A percentile compares a stretch with the other conserved stretches of the same genome.
Evolutionary conservation across 2,888 invertebrate genomes (phyloP).

Genomic region (Leptopilina drosophilae): DNA sequence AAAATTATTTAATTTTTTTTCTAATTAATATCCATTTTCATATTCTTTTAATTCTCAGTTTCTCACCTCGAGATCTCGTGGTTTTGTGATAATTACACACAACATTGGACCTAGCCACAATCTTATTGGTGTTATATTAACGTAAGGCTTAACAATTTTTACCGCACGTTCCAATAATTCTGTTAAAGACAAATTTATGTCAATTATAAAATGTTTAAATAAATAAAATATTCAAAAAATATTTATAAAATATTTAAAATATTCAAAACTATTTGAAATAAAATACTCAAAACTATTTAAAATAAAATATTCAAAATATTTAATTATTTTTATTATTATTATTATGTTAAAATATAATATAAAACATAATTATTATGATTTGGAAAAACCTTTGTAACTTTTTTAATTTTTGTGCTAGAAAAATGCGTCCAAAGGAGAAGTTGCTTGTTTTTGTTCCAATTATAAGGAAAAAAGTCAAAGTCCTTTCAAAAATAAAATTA

Average conservation of each 20-base stretch:
- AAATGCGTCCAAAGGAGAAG: too few species aligned
- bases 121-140: conserved; percentile 53
- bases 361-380: too few species aligned
- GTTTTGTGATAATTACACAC: conserved; percentile 53
- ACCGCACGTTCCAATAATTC: conserved; percentile 55
- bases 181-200: conserved; percentile 19
- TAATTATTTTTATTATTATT: too few species aligned
- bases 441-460: too few species aligned
- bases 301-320: too few species aligned
- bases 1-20: background rate
- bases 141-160: conserved; percentile 48
- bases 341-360: too few species aligned
- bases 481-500: too few species aligned
- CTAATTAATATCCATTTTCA: too few species aligned
- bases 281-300: too few species aligned
- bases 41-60: background rate
- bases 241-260: conserved; percentile 1
- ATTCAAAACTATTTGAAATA: background rate
- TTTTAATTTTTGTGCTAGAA: too few species aligned
- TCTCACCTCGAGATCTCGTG: conserved; percentile 56
- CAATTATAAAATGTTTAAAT: background rate
- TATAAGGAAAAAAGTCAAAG: too few species aligned
- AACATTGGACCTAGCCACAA: conserved; percentile 60
- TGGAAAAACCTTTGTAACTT: too few species aligned
- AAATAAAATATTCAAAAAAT: background rate